Evolutionary conservation across 2,797 vertebrate species (phyloP), one percentile per base, ranked within the genome.

Genomic region (Columba guinea): DNA sequence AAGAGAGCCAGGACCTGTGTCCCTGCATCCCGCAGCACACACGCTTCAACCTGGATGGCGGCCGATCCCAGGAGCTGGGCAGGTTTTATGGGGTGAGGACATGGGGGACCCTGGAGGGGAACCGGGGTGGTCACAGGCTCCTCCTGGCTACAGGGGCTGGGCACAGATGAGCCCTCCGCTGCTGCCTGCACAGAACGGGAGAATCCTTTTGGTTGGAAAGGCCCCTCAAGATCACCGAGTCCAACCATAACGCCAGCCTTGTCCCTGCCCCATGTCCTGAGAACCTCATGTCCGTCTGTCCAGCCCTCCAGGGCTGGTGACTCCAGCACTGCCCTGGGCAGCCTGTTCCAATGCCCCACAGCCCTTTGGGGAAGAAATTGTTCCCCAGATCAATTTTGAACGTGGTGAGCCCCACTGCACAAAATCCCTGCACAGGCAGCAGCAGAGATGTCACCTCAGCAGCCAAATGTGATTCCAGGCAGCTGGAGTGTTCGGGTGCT

Each of bases 21-120:
- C 73, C 90, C 1, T 52, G 52, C 67, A 35, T 13, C 11, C 97
- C 97, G 13, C 91, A 35, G 87, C 97, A 94, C 77, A 94, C 95
- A 13, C 89, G 51, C 32, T 96, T 95, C 94, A 97, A 96, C 79
- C 78, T 97, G 91, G 97, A 98, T 14, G 51, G 68, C 2, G 49
- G 94, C 67, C 93, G 97, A 18, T 93, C 96, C n/a, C 32, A 56
- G 5, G 86, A 96, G 27, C 94, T 98, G 65, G 68, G 62, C 9
- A 69, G 74, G n/a, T 98, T 98, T 87, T 95, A 97, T 59, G 85
- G 97, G 97, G 98, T 98, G 79, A 95, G 92, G 20, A 9, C 39
- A 39, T 1, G 2, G 13, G n/a, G 30, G 15, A 41, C 21, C 3
- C 0, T 5, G 28, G 18, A 41, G 14, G 5, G 13, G 37, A 77